Evolutionary conservation across 2,797 vertebrate species (phyloP), one percentile per base, ranked within the genome.

Genomic region (Bovichtus diacanthus): DNA sequence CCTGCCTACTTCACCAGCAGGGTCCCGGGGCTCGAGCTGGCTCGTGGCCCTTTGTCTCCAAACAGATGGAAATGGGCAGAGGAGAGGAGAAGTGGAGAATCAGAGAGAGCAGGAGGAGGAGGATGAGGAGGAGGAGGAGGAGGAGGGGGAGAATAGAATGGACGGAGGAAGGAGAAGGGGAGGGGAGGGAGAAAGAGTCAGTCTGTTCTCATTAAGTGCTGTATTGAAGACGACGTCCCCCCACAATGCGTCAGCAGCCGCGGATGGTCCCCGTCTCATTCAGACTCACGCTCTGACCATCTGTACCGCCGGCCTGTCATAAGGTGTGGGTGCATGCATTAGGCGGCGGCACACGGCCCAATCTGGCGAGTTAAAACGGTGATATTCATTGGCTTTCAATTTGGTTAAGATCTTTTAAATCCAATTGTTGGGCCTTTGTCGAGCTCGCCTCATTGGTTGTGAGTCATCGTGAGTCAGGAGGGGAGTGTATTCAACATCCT

Each of bases 1-100:
- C 93, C 89, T 94, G 93, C 91, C 93, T 93, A 94, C 95, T 96
- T 96, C 95, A 96, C 95, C 95, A 96, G 95, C 95, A 95, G 95
- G 95, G 95, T 93, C 94, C 93, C 91, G 87, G 87, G 91, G 92
- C 93, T 94, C 62, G 91, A 90, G 94, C 93, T 94, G 94, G 94
- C 94, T 94, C 93, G 82, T 90, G 92, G 94, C 93, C 94, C 94
- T 96, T 96, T 96, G 95, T 96, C 94, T 95, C 90, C 90, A 94
- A 94, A 95, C 95, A 96, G 95, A 96, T 95, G 95, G 95, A 95
- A 95, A 95, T 93, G 93, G 93, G 95, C 93, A 93, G 90, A 93
- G 89, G 84, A 93, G 91, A 88, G 88, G 85, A 90, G 90, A 89
- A 91, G 91, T 83, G 90, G 91, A 89, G 87, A 84, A 89, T 83